Conservation (phyloP, 2,797 vertebrate genomes). For the Sebastes iracundus region DNA sequence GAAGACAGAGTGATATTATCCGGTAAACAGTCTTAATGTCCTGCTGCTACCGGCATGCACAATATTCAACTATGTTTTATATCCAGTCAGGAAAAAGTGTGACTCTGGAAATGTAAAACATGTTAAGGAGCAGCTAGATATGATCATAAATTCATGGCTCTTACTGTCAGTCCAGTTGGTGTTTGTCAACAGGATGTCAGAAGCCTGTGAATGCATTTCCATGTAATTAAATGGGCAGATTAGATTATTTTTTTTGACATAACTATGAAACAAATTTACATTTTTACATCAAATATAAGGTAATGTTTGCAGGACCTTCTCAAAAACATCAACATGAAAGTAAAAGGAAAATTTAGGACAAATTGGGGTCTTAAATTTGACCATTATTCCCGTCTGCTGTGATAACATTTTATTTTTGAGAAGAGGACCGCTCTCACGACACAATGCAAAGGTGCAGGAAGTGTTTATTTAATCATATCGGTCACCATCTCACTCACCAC, state of each 20-base stretch:
- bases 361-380: not conserved
- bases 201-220: not conserved
- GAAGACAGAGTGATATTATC: too few relatives aligned
- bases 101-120: not conserved
- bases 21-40: not conserved
- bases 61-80: not conserved
- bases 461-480: too few relatives aligned
- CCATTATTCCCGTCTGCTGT: not conserved
- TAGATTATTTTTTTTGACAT: not conserved
- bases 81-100: not conserved
- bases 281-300: not conserved
- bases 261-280: not conserved
- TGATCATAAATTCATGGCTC: not conserved
- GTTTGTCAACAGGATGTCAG: not conserved
- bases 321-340: not conserved
- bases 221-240: not conserved
- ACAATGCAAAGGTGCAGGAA: too few relatives aligned
- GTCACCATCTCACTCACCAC: not conserved
- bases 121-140: not conserved
- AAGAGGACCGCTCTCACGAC: not conserved
- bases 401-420: too few relatives aligned
- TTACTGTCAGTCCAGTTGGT: not conserved
- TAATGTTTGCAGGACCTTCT: not conserved
- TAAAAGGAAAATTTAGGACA: not conserved
- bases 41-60: not conserved